phyloP scores from a whole-genome alignment of 2,888 invertebrate genomes.

The Blomia tropicalis region DNA sequence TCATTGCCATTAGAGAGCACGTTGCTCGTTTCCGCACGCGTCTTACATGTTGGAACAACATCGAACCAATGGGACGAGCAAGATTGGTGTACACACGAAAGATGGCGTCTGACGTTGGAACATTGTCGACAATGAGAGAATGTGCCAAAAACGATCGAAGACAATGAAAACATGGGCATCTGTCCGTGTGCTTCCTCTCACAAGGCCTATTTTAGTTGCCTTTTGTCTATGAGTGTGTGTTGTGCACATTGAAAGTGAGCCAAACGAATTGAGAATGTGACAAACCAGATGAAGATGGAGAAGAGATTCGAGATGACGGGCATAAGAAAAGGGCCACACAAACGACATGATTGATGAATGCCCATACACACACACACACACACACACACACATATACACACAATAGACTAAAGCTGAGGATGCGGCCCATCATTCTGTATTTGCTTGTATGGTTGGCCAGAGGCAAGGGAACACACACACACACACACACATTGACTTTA shows the following conservation, averaged over 20 bases:
- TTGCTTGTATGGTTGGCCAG: too few relatives aligned
- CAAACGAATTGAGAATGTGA: conserved; percentile 1
- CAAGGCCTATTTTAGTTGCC: background rate
- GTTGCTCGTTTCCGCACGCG: too few relatives aligned
- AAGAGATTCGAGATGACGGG: conserved; percentile 14
- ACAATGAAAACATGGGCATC: background rate
- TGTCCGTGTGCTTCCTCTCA: background rate
- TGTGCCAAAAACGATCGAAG: background rate
- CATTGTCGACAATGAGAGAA: too few relatives aligned
- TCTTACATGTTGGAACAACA: too few relatives aligned
- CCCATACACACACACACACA: background rate
- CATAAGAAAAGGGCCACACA: conserved; percentile 5
- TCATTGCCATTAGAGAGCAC: too few relatives aligned
- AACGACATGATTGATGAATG: conserved; percentile 12
- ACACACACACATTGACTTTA: background rate
- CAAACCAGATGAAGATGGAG: conserved; percentile 14
- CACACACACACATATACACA: too few relatives aligned
- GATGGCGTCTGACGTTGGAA: too few relatives aligned
- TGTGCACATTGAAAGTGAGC: conserved; percentile 8
- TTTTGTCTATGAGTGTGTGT: background rate
- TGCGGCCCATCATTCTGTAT: background rate
- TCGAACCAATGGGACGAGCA: too few relatives aligned
- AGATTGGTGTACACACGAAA: too few relatives aligned
- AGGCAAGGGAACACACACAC: background rate
- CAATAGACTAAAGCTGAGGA: background rate